Evolutionary conservation across 2,113 vertebrate species (phyloP).

Genomic region (Oenanthe melanoleuca): DNA sequence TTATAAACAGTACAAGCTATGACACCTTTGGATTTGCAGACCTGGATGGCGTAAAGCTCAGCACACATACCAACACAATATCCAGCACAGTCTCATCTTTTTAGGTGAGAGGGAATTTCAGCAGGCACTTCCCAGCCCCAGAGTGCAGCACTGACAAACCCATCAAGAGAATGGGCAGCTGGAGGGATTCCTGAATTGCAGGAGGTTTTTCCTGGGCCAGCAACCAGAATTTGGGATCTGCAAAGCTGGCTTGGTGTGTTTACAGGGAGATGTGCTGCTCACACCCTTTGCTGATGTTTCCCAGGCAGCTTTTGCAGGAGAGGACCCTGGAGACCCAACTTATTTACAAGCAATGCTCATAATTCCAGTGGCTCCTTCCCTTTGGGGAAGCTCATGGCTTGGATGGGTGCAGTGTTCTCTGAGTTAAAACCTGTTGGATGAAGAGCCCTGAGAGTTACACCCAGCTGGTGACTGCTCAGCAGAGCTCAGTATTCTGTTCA

Average conservation of each 20-base stretch:
- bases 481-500: neutral
- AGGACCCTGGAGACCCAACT: neutral
- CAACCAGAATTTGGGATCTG: neutral
- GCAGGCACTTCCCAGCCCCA: neutral
- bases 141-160: neutral
- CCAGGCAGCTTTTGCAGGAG: neutral
- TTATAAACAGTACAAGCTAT: neutral
- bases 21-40: neutral
- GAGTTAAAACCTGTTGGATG: neutral
- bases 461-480: neutral
- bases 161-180: neutral
- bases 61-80: fast-evolving
- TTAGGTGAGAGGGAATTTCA: neutral
- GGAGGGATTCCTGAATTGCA: neutral
- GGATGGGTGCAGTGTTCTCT: neutral
- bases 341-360: fast-evolving
- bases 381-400: neutral
- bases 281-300: neutral
- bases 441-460: no score
- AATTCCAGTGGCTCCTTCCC: neutral
- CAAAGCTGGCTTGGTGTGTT: neutral
- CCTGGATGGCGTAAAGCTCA: neutral
- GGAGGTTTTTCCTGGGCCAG: neutral
- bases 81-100: neutral
- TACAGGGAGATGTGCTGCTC: neutral